These are phyloP conservation scores for Egretta garzetta DNA, from an alignment of 2,113 vertebrate genomes.

Conservation along the genomic window DNA sequence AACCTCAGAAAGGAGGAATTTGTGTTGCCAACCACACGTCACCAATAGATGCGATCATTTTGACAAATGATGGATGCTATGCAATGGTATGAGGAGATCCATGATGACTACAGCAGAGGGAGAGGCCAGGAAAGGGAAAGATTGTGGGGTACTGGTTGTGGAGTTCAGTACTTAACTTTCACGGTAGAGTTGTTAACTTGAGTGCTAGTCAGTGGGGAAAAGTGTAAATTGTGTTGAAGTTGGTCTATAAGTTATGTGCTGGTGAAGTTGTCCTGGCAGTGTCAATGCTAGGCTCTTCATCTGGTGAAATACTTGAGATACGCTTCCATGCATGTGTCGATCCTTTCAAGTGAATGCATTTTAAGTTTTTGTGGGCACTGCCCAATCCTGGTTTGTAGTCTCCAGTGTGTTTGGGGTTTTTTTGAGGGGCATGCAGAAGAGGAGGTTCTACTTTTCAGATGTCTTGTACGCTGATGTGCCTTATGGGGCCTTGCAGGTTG, in stretches of 20 bases:
- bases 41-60: slow-evolving; percentile 92
- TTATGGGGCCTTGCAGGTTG: slow-evolving; percentile 79
- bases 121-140: neutral
- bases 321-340: rapidly evolving
- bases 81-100: slow-evolving; percentile 84
- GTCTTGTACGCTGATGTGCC: neutral
- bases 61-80: slow-evolving; percentile 95
- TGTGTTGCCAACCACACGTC: slow-evolving; percentile 98
- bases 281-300: neutral
- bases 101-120: neutral
- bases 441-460: neutral
- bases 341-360: neutral
- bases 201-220: neutral
- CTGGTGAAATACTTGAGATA: neutral
- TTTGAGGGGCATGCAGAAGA: neutral
- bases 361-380: neutral
- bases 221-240: neutral
- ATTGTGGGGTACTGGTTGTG: neutral
- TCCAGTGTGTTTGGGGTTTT: neutral
- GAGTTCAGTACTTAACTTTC: neutral
- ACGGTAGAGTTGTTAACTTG: neutral
- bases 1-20: slow-evolving; percentile 92
- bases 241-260: neutral
- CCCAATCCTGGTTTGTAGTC: neutral
- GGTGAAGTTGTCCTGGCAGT: neutral